A percentile compares a stretch with the other conserved stretches of the same genome.
phyloP scores from a whole-genome alignment of 1,140 invertebrate genomes.

The Hypsibius dujardini region DNA sequence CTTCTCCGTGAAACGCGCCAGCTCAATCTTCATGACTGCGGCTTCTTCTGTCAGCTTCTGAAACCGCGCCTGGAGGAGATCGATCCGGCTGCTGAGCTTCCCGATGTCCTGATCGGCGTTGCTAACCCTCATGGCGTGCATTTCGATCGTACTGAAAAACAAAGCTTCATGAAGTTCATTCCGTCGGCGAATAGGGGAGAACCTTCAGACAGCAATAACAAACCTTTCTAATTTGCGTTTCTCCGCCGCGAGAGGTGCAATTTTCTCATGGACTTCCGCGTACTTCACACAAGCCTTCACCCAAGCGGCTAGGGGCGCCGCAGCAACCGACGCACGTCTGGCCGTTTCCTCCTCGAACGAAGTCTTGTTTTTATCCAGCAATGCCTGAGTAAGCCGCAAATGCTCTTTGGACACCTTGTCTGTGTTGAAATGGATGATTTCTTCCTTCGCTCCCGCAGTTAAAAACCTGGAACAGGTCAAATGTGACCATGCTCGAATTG shows the following conservation, averaged over 20 bases:
- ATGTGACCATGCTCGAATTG: no score
- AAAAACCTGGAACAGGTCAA: constrained; percentile 46
- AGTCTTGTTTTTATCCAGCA: constrained; percentile 55
- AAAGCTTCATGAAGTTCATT: constrained; percentile 15
- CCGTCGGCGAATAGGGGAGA: background rate
- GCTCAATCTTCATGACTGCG: constrained; percentile 71
- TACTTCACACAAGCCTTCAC: constrained; percentile 86
- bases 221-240: constrained; percentile 58
- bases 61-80: constrained; percentile 28
- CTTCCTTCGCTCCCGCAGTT: constrained; percentile 33
- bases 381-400: constrained; percentile 44
- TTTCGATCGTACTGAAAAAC: constrained; percentile 20
- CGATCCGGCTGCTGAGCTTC: constrained; percentile 8
- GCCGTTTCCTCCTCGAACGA: constrained; percentile 70
- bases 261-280: constrained; percentile 70
- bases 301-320: constrained; percentile 90
- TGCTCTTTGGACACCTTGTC: constrained; percentile 89
- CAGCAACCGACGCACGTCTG: constrained; percentile 76
- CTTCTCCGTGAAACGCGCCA: constrained; percentile 61
- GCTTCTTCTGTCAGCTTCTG: constrained; percentile 72
- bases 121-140: constrained; percentile 3
- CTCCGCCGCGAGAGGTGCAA: constrained; percentile 69
- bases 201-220: background rate
- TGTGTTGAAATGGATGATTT: constrained; percentile 30
- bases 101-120: background rate